Percentiles rank a stretch among this genome's conserved stretches.
phyloP scores from a whole-genome alignment of 2,113 vertebrate species.

The Gnathonemus longibarbis region DNA sequence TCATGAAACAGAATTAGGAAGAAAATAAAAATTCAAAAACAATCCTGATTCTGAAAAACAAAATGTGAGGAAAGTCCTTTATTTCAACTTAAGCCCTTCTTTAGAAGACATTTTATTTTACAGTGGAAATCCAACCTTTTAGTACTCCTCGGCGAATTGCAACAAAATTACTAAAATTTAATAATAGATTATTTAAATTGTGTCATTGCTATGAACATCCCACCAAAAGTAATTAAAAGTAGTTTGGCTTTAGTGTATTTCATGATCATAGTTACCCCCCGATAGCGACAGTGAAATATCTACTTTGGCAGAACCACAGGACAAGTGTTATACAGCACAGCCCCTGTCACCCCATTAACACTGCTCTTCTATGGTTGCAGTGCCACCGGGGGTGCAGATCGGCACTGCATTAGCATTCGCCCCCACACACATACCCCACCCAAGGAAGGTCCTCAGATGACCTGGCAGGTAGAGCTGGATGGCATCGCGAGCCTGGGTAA shows the following conservation, averaged over 20 bases:
- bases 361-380: neutral
- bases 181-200: neutral
- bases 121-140: neutral
- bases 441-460: neutral
- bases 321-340: neutral
- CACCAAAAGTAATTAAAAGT: neutral
- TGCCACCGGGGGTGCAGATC: neutral
- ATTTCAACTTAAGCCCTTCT: neutral
- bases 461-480: neutral
- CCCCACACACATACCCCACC: neutral
- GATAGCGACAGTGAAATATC: neutral
- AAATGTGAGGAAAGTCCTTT: neutral
- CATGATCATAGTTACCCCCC: neutral
- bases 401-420: neutral
- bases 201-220: neutral
- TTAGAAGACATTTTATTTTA: neutral
- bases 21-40: neutral
- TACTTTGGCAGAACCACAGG: neutral
- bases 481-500: neutral
- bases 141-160: neutral
- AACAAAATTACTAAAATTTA: neutral
- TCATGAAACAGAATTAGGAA: neutral
- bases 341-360: neutral
- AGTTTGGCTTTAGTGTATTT: neutral
- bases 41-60: neutral